Percentiles rank a stretch among this genome's conserved stretches.
phyloP scores from a whole-genome alignment of 2,888 invertebrate species.

The Aspidiotus destructor region DNA sequence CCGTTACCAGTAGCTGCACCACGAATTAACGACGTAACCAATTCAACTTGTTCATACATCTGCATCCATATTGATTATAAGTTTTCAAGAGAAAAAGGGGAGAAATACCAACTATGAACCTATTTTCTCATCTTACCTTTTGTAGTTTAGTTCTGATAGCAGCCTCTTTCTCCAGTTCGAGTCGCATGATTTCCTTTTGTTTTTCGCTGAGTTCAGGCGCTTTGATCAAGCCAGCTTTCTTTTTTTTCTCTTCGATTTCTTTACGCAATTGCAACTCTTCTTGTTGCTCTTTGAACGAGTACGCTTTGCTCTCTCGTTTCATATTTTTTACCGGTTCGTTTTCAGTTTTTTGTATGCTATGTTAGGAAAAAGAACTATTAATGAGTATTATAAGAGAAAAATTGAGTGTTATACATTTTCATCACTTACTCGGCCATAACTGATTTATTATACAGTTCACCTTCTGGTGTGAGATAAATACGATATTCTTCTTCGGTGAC shows the following conservation, averaged over 20 bases:
- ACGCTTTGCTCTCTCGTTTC: constrained; percentile 90
- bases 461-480: constrained; percentile 74
- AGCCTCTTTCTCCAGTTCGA: constrained; percentile 65
- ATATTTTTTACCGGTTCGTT: constrained; percentile 56
- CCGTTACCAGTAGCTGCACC: constrained; percentile 49
- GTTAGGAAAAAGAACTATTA: neutral
- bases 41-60: constrained; percentile 42
- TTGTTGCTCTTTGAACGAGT: constrained; percentile 92
- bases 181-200: constrained; percentile 80
- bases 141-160: constrained; percentile 58
- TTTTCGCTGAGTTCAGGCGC: constrained; percentile 68
- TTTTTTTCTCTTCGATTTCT: constrained; percentile 81
- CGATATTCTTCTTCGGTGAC: constrained; percentile 72
- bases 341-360: constrained; percentile 13
- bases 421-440: constrained; percentile 37
- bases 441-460: constrained; percentile 77
- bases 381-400: neutral
- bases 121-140: neutral
- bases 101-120: neutral
- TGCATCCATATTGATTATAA: constrained; percentile 35
- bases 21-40: constrained; percentile 46
- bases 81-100: neutral
- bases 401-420: neutral
- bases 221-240: constrained; percentile 66
- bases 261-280: constrained; percentile 87